Conservation (phyloP, 1,140 invertebrate genomes). For the Listronotus oregonensis region DNA sequence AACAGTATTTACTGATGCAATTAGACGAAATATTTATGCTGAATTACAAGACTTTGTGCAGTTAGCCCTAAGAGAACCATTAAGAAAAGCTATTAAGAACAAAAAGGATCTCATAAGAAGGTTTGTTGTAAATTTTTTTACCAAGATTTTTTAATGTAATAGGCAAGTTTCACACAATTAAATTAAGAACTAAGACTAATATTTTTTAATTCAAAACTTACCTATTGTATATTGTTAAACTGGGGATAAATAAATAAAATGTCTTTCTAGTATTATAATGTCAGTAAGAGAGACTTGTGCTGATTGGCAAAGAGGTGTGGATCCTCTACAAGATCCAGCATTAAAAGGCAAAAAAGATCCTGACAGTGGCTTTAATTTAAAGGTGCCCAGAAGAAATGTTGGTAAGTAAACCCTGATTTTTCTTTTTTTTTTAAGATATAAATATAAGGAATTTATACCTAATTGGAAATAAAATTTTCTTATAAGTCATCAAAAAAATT, state of each 20-base stretch:
- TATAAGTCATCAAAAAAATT: no score
- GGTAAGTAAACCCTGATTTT: slow-evolving; percentile 71
- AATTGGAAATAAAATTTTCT: no score
- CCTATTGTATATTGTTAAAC: not conserved
- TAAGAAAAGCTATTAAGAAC: slow-evolving; percentile 96
- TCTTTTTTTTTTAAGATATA: no score
- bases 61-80: slow-evolving; percentile 84
- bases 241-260: not conserved
- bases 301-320: slow-evolving; percentile 92
- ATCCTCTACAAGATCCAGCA: slow-evolving; percentile 91
- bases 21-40: slow-evolving; percentile 92
- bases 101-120: slow-evolving; percentile 95
- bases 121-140: slow-evolving; percentile 56
- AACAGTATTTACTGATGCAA: slow-evolving; percentile 95
- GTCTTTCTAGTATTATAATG: slow-evolving; percentile 81
- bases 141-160: no score
- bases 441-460: no score
- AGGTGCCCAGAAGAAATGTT: slow-evolving; percentile 91
- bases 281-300: slow-evolving; percentile 96
- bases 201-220: slow-evolving; percentile 14
- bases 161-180: no score
- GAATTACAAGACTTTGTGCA: slow-evolving; percentile 99
- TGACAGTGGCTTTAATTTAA: slow-evolving; percentile 88
- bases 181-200: no score
- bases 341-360: slow-evolving; percentile 95